A percentile compares a stretch with the other conserved stretches of the same genome.
phyloP scores from a whole-genome alignment of 2,113 vertebrate genomes.

The Xyliphius kryptos region DNA sequence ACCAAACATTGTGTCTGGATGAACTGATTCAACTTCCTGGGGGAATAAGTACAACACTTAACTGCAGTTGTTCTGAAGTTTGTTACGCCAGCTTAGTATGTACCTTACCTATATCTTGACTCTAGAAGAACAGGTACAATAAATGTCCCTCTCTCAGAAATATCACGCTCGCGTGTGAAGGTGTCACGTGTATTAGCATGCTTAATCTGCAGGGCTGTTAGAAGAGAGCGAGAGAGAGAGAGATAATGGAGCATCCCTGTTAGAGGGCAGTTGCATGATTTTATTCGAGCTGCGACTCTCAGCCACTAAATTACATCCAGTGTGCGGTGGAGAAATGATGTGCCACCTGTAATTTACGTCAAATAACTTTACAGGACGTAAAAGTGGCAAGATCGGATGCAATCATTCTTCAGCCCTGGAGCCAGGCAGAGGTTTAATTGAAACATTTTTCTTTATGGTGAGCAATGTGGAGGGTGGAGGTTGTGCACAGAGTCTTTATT shows the following conservation, averaged over 20 bases:
- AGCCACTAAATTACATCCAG: slow-evolving; percentile 68
- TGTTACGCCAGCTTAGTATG: too few relatives aligned
- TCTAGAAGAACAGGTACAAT: too few relatives aligned
- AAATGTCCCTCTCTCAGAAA: too few relatives aligned
- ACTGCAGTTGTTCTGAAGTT: too few relatives aligned
- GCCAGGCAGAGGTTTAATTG: slow-evolving; percentile 68
- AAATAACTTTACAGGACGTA: slow-evolving; percentile 76
- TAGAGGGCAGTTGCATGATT: slow-evolving; percentile 54
- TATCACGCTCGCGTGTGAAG: too few relatives aligned
- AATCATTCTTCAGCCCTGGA: slow-evolving; percentile 58
- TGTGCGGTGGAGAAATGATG: slow-evolving; percentile 68
- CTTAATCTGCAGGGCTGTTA: slow-evolving; percentile 59
- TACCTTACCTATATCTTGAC: too few relatives aligned
- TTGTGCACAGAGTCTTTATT: slow-evolving; percentile 58
- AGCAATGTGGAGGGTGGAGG: slow-evolving; percentile 51
- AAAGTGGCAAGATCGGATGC: slow-evolving; percentile 64
- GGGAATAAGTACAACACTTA: too few relatives aligned
- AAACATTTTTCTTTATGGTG: slow-evolving; percentile 73
- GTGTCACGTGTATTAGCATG: slow-evolving; percentile 73
- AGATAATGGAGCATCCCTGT: slow-evolving; percentile 53
- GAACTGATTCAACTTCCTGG: too few relatives aligned
- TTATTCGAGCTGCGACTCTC: slow-evolving; percentile 68
- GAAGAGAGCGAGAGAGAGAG: slow-evolving; percentile 38
- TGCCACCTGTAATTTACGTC: slow-evolving; percentile 79
- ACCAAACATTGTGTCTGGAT: too few relatives aligned